Evolutionary conservation across 2,888 invertebrate genomes (phyloP).

Genomic region (Pinctada fucata): DNA sequence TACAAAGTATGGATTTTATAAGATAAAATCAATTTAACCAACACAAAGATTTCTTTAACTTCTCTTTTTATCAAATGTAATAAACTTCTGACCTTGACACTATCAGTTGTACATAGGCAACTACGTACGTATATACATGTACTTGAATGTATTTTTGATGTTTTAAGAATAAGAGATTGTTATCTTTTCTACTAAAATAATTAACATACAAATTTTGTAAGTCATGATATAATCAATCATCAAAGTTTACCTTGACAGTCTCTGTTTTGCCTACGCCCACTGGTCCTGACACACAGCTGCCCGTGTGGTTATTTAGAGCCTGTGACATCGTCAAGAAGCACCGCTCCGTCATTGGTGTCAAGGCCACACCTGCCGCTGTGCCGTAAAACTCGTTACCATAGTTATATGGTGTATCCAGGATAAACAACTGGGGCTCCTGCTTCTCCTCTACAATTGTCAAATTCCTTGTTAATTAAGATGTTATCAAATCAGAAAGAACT

Average conservation of each 20-base stretch:
- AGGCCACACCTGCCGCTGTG: constrained; percentile 66
- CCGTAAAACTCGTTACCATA: constrained; percentile 77
- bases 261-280: constrained; percentile 75
- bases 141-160: no score
- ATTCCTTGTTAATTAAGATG: neutral
- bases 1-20: constrained; percentile 21
- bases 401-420: constrained; percentile 71
- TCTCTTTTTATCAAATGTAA: no score
- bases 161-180: no score
- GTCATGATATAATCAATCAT: no score
- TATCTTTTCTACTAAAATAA: no score
- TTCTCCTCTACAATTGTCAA: constrained; percentile 61
- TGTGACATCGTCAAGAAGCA: constrained; percentile 75
- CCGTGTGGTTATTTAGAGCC: constrained; percentile 70
- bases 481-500: no score
- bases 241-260: constrained; percentile 69
- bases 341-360: constrained; percentile 74
- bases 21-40: neutral
- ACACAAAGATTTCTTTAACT: no score
- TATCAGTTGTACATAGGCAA: no score
- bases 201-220: no score
- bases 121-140: no score
- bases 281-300: constrained; percentile 69
- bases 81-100: no score
- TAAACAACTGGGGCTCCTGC: constrained; percentile 68